Evolutionary conservation across 2,888 invertebrate genomes (phyloP).

Genomic region (Hypomecis atomaria): DNA sequence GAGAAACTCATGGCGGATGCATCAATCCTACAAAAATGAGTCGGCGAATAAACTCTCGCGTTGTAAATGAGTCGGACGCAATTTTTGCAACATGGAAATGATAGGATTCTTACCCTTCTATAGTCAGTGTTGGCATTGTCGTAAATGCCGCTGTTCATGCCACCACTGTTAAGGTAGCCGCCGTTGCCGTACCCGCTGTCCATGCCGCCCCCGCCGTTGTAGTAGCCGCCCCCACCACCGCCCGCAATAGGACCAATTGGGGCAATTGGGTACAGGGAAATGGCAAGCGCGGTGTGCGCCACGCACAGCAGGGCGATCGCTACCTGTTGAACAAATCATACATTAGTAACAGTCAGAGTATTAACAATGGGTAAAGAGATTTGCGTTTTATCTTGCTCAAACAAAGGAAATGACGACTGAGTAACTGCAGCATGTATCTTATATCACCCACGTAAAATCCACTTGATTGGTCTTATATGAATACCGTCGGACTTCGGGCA

Average conservation of each 20-base stretch:
- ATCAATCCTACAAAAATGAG: too few relatives aligned
- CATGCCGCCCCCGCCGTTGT: background rate
- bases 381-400: too few relatives aligned
- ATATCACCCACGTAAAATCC: too few relatives aligned
- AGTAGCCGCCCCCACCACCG: background rate
- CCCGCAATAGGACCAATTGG: too few relatives aligned
- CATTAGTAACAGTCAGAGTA: background rate
- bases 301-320: constrained; percentile 2
- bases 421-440: too few relatives aligned
- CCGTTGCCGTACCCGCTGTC: background rate
- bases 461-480: too few relatives aligned
- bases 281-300: background rate
- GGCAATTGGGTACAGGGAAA: background rate
- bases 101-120: constrained; percentile 2
- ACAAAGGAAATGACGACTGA: too few relatives aligned
- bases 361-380: too few relatives aligned
- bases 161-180: background rate
- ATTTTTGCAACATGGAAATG: background rate
- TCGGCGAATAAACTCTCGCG: too few relatives aligned
- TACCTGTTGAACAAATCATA: constrained; percentile 9
- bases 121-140: background rate
- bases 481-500: too few relatives aligned
- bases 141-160: background rate
- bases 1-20: too few relatives aligned
- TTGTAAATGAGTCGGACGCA: too few relatives aligned